These are phyloP conservation scores for Daphoenositta chrysoptera DNA, from an alignment of 2,113 vertebrate species.

Conservation along the genomic window DNA sequence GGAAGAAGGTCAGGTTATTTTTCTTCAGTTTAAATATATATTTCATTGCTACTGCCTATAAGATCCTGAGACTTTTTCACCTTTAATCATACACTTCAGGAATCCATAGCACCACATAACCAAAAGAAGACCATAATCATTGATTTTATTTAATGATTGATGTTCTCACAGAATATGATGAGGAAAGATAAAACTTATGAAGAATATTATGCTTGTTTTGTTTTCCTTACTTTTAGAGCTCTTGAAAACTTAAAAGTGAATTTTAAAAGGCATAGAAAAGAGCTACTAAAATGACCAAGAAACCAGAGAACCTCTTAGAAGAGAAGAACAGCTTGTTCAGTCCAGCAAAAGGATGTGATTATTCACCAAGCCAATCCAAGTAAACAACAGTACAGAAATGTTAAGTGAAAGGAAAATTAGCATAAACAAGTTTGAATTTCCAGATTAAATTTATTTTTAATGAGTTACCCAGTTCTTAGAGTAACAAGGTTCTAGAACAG, in stretches of 20 bases:
- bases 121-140: neutral
- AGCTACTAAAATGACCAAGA: neutral
- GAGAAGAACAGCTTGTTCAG: neutral
- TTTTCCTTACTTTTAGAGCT: neutral
- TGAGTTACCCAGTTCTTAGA: neutral
- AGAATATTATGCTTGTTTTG: neutral
- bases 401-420: constrained; percentile 9
- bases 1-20: neutral
- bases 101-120: neutral
- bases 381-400: neutral
- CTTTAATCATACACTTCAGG: neutral
- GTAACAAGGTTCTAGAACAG: neutral
- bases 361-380: constrained; percentile 1
- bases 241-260: neutral
- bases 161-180: neutral
- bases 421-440: constrained; percentile 3
- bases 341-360: neutral
- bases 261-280: neutral
- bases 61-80: neutral
- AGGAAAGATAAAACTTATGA: neutral
- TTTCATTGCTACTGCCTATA: neutral
- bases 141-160: neutral
- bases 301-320: neutral
- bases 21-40: neutral
- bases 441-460: neutral